phyloP scores from a whole-genome alignment of 2,888 invertebrate genomes.

The Eupsilia transversa region DNA sequence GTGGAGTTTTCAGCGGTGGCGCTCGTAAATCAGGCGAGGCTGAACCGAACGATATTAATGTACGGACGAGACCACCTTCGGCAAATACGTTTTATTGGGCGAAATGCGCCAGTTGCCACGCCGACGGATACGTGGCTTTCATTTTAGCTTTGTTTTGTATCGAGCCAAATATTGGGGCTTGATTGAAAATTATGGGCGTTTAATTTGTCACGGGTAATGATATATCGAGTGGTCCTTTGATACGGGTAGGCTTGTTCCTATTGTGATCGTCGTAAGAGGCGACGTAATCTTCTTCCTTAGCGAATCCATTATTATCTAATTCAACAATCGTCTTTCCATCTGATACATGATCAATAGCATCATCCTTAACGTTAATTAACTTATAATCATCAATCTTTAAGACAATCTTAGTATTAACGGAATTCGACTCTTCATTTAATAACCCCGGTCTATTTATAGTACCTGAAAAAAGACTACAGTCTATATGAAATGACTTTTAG shows the following conservation, averaged over 20 bases:
- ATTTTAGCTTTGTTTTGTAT: constrained; percentile 62
- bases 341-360: neutral
- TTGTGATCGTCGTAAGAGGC: neutral
- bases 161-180: constrained; percentile 51
- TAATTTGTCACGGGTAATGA: constrained; percentile 47
- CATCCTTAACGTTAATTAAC: neutral
- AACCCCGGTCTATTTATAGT: constrained; percentile 32
- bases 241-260: neutral
- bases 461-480: constrained; percentile 9
- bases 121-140: constrained; percentile 55
- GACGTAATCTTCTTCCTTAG: constrained; percentile 12
- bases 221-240: constrained; percentile 8
- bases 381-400: neutral
- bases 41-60: constrained; percentile 72
- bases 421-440: constrained; percentile 9
- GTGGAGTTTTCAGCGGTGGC: constrained; percentile 72
- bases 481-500: constrained; percentile 38
- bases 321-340: neutral
- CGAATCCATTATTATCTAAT: neutral
- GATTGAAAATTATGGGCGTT: constrained; percentile 57
- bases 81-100: constrained; percentile 72
- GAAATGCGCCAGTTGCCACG: constrained; percentile 62
- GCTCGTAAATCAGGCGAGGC: constrained; percentile 73
- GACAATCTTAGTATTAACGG: neutral
- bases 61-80: constrained; percentile 69